Base-by-base conservation (phyloP, 2,888 invertebrate genomes). In the Leptopilina syphax region DNA sequence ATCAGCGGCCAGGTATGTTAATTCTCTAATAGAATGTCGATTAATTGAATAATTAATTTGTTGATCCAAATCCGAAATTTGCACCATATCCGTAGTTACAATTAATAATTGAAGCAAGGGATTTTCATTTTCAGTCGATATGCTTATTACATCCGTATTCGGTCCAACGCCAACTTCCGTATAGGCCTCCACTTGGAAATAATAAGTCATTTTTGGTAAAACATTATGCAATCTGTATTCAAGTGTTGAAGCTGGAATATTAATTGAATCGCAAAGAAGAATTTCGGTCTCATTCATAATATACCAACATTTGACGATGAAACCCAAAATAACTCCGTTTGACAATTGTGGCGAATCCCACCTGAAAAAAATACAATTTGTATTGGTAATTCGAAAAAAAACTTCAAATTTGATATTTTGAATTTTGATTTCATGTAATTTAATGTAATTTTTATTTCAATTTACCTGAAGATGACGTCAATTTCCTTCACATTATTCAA, bases 101-200 rank as follows among this genome's bases (percentile, higher is more conserved):
- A 97, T 93, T 82, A 98, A 93, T 1, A 98, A 93, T 86, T 94
- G 95, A 0, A 98, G 98, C 57, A 97, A 94, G 0, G 97, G 96
- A 83, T 94, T 94, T 85, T 97, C 96, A 80, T 94, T 93, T 82
- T 95, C 94, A 0, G 97, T 95, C 57, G 95, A 93, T 0, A 95
- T 94, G 63, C 94, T 93, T 0, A 96, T 94, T 0, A 94, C 92
- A 77, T 94, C 93, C 0, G 96, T 95, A 81, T 94, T 94, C 7
- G 94, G 93, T 2, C 98, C 97, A 79, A 94, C 94, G 0, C 97
- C 97, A 18, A 96, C 95, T 77, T 95, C 94, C 0, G 97, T 97
- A 87, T 94, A 96, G 0, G 97, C 97, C 90, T 95, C 95, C 1
- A 98, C 96, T 95, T 96, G 90, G 76, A 92, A 92, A 86, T 93